Evolutionary conservation across 2,797 vertebrate genomes (phyloP).

Genomic region (Apogon hyalosoma): DNA sequence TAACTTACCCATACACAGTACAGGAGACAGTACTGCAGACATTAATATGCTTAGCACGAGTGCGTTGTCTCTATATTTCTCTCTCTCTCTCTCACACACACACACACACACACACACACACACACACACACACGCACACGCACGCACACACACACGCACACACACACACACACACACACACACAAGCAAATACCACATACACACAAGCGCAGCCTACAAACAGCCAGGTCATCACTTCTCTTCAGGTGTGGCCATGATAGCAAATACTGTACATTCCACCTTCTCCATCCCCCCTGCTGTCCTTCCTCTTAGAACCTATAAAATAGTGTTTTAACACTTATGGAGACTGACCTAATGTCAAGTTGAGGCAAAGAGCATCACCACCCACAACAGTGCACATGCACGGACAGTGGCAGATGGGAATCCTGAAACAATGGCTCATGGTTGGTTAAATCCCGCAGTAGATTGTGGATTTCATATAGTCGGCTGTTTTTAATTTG

Average conservation of each 20-base stretch:
- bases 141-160: background rate
- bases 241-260: constrained; percentile 54
- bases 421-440: constrained; percentile 15
- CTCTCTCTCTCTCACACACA: too few species aligned
- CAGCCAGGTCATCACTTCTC: constrained; percentile 61
- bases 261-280: constrained; percentile 44
- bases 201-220: constrained; percentile 35
- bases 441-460: background rate
- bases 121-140: constrained; percentile 8
- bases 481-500: constrained; percentile 24
- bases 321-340: constrained; percentile 35
- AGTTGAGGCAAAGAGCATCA: constrained; percentile 18
- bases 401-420: background rate
- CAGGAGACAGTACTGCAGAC: constrained; percentile 27
- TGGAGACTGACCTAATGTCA: constrained; percentile 40
- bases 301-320: constrained; percentile 33
- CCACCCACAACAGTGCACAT: constrained; percentile 11
- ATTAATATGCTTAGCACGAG: constrained; percentile 43
- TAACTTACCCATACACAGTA: constrained; percentile 37
- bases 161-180: too few species aligned
- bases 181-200: background rate
- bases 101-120: too few species aligned
- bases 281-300: constrained; percentile 27
- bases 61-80: constrained; percentile 30
- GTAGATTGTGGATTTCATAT: constrained; percentile 18